Percentiles rank a stretch among this genome's conserved stretches.
Evolutionary conservation across 2,888 invertebrate species (phyloP).

Genomic region (Sipunculus nudus): DNA sequence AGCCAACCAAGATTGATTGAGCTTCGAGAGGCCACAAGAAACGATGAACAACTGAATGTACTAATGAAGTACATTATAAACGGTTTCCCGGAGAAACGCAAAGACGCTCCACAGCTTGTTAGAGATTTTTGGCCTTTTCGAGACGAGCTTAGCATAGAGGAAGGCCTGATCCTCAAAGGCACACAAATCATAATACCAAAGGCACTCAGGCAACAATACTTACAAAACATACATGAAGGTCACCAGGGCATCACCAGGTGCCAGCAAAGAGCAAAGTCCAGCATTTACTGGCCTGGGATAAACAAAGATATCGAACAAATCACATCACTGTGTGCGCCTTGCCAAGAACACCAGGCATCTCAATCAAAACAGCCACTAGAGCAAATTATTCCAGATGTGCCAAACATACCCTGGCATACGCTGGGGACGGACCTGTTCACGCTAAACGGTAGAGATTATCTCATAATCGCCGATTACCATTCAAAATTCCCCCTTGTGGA

Average conservation of each 20-base stretch:
- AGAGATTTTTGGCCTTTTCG: conserved; percentile 19
- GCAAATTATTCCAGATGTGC: no score
- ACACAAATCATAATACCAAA: conserved; percentile 18
- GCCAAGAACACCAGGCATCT: no score
- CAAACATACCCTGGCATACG: no score
- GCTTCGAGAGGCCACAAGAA: conserved; percentile 2
- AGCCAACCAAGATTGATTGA: not conserved
- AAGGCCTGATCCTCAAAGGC: conserved; percentile 29
- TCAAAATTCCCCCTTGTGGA: no score
- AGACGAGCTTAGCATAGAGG: conserved; percentile 23
- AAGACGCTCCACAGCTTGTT: conserved; percentile 10
- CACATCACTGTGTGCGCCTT: no score
- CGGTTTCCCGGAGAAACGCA: no score
- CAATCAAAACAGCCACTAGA: no score
- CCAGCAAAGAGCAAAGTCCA: conserved; percentile 10
- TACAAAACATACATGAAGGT: conserved; percentile 18
- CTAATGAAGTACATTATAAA: conserved; percentile 16
- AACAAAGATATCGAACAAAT: conserved; percentile 31
- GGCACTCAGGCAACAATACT: conserved; percentile 6
- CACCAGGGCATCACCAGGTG: conserved; percentile 22
- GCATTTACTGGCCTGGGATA: conserved; percentile 28
- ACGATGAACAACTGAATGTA: conserved; percentile 12
- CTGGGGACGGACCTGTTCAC: no score
- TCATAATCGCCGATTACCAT: no score
- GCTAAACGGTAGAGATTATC: no score